Base-by-base conservation (phyloP, 2,113 vertebrate species). In the Leiothrix lutea region DNA sequence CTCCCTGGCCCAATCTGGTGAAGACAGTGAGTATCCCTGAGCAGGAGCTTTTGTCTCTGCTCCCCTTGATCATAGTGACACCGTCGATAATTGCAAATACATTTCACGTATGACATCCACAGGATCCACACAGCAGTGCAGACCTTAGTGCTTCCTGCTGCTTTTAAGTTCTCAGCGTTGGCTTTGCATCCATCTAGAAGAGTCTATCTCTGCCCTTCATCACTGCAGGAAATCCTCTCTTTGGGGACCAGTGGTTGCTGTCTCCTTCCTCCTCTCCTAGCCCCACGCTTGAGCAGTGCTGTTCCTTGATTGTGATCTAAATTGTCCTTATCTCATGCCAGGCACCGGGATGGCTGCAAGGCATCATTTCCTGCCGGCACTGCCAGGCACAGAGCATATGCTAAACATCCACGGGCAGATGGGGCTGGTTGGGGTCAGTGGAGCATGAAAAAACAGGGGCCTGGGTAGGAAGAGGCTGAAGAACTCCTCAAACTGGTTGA, bases 361-460 rank as follows among this genome's bases (percentile, higher is more conserved):
- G 89, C 93, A 79, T 42, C 65, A 5, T 72, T 95, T 97, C 95
- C 94, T 97, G 93, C 82, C 3, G 95, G 96, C 96, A 97, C 6
- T 96, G 96, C 95, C 95, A 96, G 95, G 95, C 97, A 90, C 90
- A 28, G 69, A 97, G 69, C 97, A 97, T 97, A 97, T 97, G 97
- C 85, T 89, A 57, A 94, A 89, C 96, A 96, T 96, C 88, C 65
- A 60, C 72, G 48, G 95, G 93, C 97, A 97, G 96, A 97, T 97
- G 97, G 95, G 96, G 65, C 77, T 89, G 94, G 90, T 29, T 96
- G 89, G 83, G 93, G 94, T 92, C 85, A 93, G 91, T 1, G 33
- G 87, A 91, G 96, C 96, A 80, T 91, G 92, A 93, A 81, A 64
- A 81, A 95, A 50, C 29, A 35, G 51, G 53, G 80, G 70, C 61